Percentiles rank a stretch among this genome's conserved stretches.
phyloP scores from a whole-genome alignment of 53 echinoderm and acorn worm species.

The Astropecten irregularis region DNA sequence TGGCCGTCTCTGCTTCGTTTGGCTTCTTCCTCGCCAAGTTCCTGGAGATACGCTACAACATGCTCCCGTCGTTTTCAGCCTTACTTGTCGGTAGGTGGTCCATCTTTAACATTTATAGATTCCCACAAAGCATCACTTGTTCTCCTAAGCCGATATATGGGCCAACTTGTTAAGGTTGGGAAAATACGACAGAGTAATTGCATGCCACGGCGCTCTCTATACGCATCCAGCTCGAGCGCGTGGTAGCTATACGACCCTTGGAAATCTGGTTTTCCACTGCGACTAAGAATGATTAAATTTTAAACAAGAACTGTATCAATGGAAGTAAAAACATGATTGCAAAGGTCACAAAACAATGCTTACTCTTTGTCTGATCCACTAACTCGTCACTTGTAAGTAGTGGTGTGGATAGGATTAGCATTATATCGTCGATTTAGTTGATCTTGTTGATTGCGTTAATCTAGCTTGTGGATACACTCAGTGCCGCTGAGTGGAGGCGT shows the following conservation, averaged over 20 bases:
- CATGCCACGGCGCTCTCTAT: neutral
- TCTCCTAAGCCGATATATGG: neutral
- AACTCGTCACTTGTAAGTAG: neutral
- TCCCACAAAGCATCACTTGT: neutral
- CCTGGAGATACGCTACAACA: slow-evolving; percentile 52
- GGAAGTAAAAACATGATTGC: neutral
- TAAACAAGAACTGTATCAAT: neutral
- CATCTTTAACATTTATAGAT: neutral
- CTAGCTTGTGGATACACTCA: too few species aligned
- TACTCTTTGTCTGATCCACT: too few species aligned
- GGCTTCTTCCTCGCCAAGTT: slow-evolving; percentile 64
- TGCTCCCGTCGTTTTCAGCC: slow-evolving; percentile 21
- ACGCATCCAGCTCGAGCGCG: neutral
- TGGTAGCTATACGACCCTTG: neutral
- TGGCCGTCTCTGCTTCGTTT: slow-evolving; percentile 42
- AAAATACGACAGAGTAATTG: neutral
- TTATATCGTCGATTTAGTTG: too few species aligned
- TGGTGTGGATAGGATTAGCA: too few species aligned
- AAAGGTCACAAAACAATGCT: neutral
- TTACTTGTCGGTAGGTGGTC: slow-evolving; percentile 38
- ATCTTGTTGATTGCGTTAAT: too few species aligned
- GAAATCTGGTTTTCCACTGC: neutral
- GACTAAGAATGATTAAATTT: neutral
- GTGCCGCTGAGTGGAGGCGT: too few species aligned
- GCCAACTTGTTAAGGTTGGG: neutral